Conservation (phyloP, 2,888 invertebrate species). For the Drosophila suboccidentalis region DNA sequence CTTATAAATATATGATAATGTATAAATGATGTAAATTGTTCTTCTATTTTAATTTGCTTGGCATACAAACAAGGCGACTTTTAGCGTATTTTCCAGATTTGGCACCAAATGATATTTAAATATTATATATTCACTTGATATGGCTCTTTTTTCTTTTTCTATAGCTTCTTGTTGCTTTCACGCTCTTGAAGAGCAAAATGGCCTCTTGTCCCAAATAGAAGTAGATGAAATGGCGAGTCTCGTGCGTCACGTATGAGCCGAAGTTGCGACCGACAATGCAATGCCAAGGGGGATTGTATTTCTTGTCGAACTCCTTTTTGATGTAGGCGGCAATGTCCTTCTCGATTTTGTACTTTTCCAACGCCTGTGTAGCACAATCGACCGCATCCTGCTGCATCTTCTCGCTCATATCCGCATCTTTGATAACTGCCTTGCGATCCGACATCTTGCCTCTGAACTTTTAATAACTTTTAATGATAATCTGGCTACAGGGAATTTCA, state of each 20-base stretch:
- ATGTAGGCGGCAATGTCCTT: conserved; percentile 99
- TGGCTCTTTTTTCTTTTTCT: background rate
- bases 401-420: conserved; percentile 99
- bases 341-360: conserved; percentile 99
- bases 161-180: conserved; percentile 14
- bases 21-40: background rate
- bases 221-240: conserved; percentile 99
- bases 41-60: background rate
- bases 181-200: conserved; percentile 47
- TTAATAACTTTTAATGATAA: conserved; percentile 4
- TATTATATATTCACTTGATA: conserved; percentile 30
- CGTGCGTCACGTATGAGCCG: conserved; percentile 99
- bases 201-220: conserved; percentile 99
- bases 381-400: conserved; percentile 99
- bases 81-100: background rate
- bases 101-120: conserved; percentile 27
- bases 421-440: conserved; percentile 99
- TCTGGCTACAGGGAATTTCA: background rate
- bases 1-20: background rate
- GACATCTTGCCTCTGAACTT: conserved; percentile 90
- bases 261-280: conserved; percentile 99
- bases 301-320: conserved; percentile 99
- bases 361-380: conserved; percentile 99
- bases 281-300: conserved; percentile 99
- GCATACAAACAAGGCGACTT: background rate